Percentiles rank a stretch among this genome's conserved stretches.
These are phyloP conservation scores for Macrosoma leucophasiata DNA, from an alignment of 2,888 invertebrate genomes.

Conservation along the genomic window DNA sequence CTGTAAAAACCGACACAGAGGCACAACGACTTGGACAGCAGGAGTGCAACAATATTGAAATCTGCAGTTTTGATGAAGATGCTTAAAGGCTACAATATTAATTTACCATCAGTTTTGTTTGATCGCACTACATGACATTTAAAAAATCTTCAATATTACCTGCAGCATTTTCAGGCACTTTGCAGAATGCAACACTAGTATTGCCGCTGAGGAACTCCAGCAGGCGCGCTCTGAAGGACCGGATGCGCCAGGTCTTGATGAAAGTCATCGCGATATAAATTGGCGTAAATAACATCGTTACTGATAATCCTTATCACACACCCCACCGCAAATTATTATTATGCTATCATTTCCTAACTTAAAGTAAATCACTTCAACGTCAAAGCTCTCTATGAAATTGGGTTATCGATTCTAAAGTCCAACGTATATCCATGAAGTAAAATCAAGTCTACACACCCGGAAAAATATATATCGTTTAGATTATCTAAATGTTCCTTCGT, in stretches of 20 bases:
- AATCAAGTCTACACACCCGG: no score
- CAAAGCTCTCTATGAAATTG: constrained; percentile 33
- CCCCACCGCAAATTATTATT: constrained; percentile 1
- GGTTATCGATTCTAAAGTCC: constrained; percentile 69
- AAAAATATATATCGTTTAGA: constrained; percentile 2
- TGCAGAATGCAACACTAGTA: constrained; percentile 77
- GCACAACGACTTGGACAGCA: no score
- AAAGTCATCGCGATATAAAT: constrained; percentile 90
- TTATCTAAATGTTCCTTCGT: no score
- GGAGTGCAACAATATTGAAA: no score
- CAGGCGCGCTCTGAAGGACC: constrained; percentile 81
- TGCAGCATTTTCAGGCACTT: constrained; percentile 72
- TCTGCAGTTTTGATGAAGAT: no score
- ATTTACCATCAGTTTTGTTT: background rate
- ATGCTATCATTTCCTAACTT: constrained; percentile 2
- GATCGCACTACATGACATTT: constrained; percentile 1
- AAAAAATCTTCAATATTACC: constrained; percentile 36
- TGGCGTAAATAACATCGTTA: constrained; percentile 83
- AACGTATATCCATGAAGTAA: constrained; percentile 32
- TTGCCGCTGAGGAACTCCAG: constrained; percentile 76
- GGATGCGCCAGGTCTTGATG: constrained; percentile 86
- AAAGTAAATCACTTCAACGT: constrained; percentile 12
- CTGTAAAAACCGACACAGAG: no score
- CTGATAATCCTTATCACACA: constrained; percentile 20
- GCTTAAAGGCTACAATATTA: no score